Base-by-base conservation (phyloP, 2,113 vertebrate genomes). In the Procavia capensis region DNA sequence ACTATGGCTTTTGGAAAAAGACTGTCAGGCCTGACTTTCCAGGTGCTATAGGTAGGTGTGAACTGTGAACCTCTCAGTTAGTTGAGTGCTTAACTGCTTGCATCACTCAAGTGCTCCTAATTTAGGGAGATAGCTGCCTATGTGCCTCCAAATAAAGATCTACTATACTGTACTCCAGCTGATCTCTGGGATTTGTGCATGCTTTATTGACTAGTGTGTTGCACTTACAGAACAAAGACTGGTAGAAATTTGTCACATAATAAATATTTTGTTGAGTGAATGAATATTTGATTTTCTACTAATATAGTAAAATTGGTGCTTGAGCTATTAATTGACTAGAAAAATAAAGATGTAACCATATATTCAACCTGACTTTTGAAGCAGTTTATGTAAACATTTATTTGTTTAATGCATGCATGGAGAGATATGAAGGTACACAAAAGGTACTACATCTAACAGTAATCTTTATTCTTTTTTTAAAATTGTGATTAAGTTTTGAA, bases 391-490 rank as follows among this genome's bases (percentile, higher is more conserved):
- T 63, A 70, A 79, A 43, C 16, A 66, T 29, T 22, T 63, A 68
- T n/a, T 75, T 75, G 64, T 74, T 9, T 87, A 87, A 47, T 3
- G 41, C 36, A 63, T 9, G 5, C 9, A 34, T 57, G 66, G 68
- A 34, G 3, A 80, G 63, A 82, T 47, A 19, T 74, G 66, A 31
- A n/a, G n/a, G 10, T 61, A 29, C 22, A 45, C 27, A 79, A 70
- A 27, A 43, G 31, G n/a, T 45, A 45, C 4, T 34, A 11, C 36
- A 27, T 81, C 41, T 31, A 76, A 45, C 22, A 43, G 36, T 75
- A 70, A 57, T 41, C 63, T 80, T 95, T 50, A 70, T 88, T 92
- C 85, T 45, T 22, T n/a, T n/a, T n/a, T n/a, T n/a, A n/a, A n/a
- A n/a, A n/a, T n/a, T n/a, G n/a, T n/a, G n/a, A n/a, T n/a, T n/a